These are phyloP conservation scores for Phyllostomus hastatus DNA, from an alignment of 2,113 vertebrate species.

Conservation along the genomic window DNA sequence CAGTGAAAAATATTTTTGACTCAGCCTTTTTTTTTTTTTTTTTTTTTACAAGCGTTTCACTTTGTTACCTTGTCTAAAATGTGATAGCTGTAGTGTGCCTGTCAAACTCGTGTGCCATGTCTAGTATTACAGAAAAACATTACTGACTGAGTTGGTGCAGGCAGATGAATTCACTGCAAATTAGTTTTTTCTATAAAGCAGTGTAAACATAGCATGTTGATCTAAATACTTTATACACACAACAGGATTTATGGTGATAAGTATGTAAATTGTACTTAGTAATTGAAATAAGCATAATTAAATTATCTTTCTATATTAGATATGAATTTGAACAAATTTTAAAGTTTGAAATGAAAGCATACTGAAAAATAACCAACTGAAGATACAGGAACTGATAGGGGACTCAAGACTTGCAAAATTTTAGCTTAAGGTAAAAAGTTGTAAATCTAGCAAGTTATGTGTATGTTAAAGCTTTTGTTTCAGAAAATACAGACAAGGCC, in stretches of 20 bases:
- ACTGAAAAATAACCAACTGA: not conserved
- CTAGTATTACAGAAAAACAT: not conserved
- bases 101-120: not conserved
- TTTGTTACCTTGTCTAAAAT: not conserved
- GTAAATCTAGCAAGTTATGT: too few relatives aligned
- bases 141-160: not conserved
- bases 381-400: not conserved
- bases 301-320: slow-evolving; percentile 28
- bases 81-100: not conserved
- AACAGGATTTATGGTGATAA: not conserved
- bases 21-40: not conserved
- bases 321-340: slow-evolving; percentile 26
- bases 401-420: too few relatives aligned
- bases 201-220: not conserved
- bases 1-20: not conserved
- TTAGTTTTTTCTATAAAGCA: not conserved
- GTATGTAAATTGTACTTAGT: not conserved
- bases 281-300: not conserved
- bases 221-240: not conserved
- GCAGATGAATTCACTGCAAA: not conserved
- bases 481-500: too few relatives aligned
- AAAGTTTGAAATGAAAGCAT: slow-evolving; percentile 13
- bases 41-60: not conserved
- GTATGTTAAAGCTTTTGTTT: too few relatives aligned
- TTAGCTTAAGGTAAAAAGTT: too few relatives aligned